Base-by-base conservation (phyloP, 2,797 vertebrate species). In the Spondyliosoma cantharus region DNA sequence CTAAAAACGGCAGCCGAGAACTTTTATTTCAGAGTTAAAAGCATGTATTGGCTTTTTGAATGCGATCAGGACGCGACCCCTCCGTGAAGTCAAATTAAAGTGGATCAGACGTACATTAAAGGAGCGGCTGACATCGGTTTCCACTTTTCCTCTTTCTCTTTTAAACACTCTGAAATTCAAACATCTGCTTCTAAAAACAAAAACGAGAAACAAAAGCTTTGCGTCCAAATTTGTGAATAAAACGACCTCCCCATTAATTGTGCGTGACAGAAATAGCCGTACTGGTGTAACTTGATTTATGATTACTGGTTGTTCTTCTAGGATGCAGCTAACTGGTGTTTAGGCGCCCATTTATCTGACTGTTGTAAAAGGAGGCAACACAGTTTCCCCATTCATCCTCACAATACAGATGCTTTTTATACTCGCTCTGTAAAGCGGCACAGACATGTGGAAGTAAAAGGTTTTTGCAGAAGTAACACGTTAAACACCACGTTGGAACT, bases 371-470 rank as follows among this genome's bases (percentile, higher is more conserved):
- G 22, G 50, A 61, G 17, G 16, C 20, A 46, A 56, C 49, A 61
- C 13, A 37, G n/a, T 46, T 74, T 78, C 46, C 46, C 42, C 65
- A 81, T 69, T 58, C 76, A 78, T 80, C 37, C 45, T 65, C 32
- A 45, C 56, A 66, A 87, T 69, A 65, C 89, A 59, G 81, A 82
- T 76, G 63, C 68, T 86, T 89, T 90, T 86, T 81, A 67, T 80
- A 76, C 63, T 56, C 69, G 25, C 60, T 49, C 68, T 17, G 8
- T 74, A 69, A 87, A 86, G 63, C 68, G 57, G 49, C 25, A 27
- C 73, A 45, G 76, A 88, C 69, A 57, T 73, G 78, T 50, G 63
- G 62, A 83, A 84, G 83, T 85, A 79, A 83, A 84, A 82, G 78
- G 63, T 60, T 37, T 37, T 65, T 86, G 83, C 45, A 76, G 69